phyloP scores from a whole-genome alignment of 2,797 vertebrate genomes.

The Chelidonichthys spinosus region DNA sequence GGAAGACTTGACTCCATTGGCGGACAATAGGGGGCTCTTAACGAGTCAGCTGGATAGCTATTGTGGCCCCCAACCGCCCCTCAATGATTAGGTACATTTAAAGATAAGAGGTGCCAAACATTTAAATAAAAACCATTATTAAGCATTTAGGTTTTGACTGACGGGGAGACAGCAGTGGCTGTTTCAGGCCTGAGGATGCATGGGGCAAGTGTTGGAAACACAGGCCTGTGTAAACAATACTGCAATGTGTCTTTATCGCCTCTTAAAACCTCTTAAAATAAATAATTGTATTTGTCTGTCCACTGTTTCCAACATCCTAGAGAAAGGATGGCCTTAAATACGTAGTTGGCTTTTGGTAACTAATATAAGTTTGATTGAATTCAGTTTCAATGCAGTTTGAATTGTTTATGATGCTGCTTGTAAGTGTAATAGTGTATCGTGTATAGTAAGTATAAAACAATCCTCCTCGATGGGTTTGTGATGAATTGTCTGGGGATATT shows the following conservation, averaged over 20 bases:
- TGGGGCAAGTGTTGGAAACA: background rate
- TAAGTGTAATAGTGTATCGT: conserved; percentile 8
- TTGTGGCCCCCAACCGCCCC: conserved; percentile 59
- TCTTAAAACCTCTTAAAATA: conserved; percentile 22
- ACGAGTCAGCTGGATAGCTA: conserved; percentile 72
- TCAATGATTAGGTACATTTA: conserved; percentile 58
- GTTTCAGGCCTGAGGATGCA: conserved; percentile 3
- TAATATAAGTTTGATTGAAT: conserved; percentile 55
- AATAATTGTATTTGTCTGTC: conserved; percentile 3
- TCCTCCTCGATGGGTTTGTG: conserved; percentile 42
- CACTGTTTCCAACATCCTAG: background rate
- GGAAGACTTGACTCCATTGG: conserved; percentile 61
- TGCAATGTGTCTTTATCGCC: background rate
- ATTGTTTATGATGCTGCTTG: conserved; percentile 45
- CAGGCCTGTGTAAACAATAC: conserved; percentile 13
- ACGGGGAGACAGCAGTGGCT: background rate
- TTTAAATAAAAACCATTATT: conserved; percentile 36
- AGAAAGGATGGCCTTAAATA: background rate
- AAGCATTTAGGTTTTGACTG: conserved; percentile 4
- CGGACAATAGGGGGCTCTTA: conserved; percentile 72
- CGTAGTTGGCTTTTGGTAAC: conserved; percentile 26
- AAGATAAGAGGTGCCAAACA: conserved; percentile 56
- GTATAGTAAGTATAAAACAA: conserved; percentile 35
- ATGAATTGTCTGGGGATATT: conserved; percentile 61
- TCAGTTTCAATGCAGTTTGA: conserved; percentile 35